Conservation (phyloP, 2,113 vertebrate genomes). For the Ictidomys tridecemlineatus region DNA sequence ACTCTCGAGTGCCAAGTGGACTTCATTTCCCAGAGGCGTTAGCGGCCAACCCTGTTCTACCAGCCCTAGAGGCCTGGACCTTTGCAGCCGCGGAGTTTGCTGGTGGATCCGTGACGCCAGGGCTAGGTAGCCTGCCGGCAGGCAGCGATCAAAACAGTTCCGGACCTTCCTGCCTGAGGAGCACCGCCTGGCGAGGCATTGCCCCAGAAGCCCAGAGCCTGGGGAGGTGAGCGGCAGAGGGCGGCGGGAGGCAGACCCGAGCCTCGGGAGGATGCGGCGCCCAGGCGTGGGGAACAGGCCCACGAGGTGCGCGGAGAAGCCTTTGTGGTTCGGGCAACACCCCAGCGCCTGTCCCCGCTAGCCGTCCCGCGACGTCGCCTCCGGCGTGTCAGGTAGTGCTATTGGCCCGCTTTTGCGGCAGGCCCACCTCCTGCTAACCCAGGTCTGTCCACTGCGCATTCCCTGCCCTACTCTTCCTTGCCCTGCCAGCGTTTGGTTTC, state of each 20-base stretch:
- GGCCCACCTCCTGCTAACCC: no score
- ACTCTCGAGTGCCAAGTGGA: no score
- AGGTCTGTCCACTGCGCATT: no score
- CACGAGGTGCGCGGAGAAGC: not conserved
- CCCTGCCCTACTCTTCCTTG: no score
- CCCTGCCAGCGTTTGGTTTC: no score
- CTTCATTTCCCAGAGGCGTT: no score
- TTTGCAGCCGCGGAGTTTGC: not conserved
- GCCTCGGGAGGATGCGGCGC: not conserved
- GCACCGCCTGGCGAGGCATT: not conserved
- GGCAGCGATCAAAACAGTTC: not conserved
- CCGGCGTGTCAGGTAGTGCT: not conserved
- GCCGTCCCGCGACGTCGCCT: not conserved
- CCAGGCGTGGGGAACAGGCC: not conserved
- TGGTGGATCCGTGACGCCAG: accelerated
- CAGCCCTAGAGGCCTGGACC: no score
- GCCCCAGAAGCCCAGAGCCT: no score
- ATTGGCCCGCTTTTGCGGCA: no score
- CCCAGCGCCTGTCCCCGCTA: not conserved
- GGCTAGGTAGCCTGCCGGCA: not conserved
- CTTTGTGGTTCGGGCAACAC: not conserved
- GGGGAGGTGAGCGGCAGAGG: not conserved
- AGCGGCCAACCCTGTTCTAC: no score
- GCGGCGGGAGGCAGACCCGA: not conserved
- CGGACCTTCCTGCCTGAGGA: not conserved